Percentiles rank a stretch among this genome's conserved stretches.
Evolutionary conservation across 2,113 vertebrate genomes (phyloP).

Genomic region (Oryzias javanicus): DNA sequence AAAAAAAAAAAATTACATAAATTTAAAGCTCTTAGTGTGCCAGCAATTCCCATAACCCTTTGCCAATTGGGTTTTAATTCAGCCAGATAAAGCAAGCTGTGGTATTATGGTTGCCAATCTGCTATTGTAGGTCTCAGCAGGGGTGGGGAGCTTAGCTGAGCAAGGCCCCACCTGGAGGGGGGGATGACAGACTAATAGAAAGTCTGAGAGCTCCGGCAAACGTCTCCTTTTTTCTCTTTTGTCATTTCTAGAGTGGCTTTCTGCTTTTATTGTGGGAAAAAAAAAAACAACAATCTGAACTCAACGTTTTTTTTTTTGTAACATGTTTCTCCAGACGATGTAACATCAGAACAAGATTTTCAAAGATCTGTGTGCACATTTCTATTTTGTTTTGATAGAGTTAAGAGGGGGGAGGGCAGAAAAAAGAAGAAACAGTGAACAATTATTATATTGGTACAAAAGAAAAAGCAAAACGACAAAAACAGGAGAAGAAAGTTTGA

Average conservation of each 20-base stretch:
- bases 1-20: constrained; percentile 16
- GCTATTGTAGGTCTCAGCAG: constrained; percentile 56
- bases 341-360: too few relatives aligned
- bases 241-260: constrained; percentile 22
- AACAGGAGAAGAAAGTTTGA: too few relatives aligned
- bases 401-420: constrained; percentile 1
- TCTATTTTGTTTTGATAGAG: constrained; percentile 24
- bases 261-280: not conserved
- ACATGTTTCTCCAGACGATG: too few relatives aligned
- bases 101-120: constrained; percentile 69
- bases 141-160: constrained; percentile 50
- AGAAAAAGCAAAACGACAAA: too few relatives aligned
- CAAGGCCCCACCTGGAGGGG: constrained; percentile 41
- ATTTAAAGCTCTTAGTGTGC: constrained; percentile 19
- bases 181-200: constrained; percentile 27
- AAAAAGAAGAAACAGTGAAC: not conserved
- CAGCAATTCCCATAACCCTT: constrained; percentile 56
- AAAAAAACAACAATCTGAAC: too few relatives aligned
- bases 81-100: constrained; percentile 55
- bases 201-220: constrained; percentile 34
- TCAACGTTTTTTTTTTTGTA: too few relatives aligned
- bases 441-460: too few relatives aligned
- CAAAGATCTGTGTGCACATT: too few relatives aligned
- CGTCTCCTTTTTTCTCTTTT: constrained; percentile 27
- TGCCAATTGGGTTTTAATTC: constrained; percentile 61